A percentile compares a stretch with the other conserved stretches of the same genome.
These are phyloP conservation scores for Nettapus auritus DNA, from an alignment of 2,113 vertebrate species.

Conservation along the genomic window DNA sequence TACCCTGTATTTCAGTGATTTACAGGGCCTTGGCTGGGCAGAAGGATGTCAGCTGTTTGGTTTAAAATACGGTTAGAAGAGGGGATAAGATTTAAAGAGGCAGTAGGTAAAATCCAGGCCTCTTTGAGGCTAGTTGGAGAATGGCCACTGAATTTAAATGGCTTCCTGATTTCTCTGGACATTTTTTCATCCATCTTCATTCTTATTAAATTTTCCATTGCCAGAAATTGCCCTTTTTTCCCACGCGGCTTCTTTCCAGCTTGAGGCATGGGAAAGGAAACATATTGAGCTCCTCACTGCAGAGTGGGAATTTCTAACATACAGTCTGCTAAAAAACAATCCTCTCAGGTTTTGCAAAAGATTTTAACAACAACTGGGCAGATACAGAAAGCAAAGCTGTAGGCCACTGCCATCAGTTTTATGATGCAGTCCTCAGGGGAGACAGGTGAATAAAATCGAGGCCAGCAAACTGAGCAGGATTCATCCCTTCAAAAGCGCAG, in stretches of 20 bases:
- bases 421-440: background rate
- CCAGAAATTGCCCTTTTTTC: background rate
- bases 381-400: background rate
- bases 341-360: background rate
- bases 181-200: conserved; percentile 1
- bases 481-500: background rate
- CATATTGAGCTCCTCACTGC: background rate
- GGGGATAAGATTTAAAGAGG: conserved; percentile 53
- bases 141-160: background rate
- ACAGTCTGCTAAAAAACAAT: background rate
- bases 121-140: background rate
- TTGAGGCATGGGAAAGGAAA: background rate
- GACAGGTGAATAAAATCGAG: background rate
- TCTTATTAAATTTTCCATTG: conserved; percentile 20
- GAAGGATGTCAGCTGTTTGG: conserved; percentile 53
- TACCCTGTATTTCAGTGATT: conserved; percentile 47
- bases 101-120: conserved; percentile 10
- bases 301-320: background rate
- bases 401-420: background rate
- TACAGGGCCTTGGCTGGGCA: conserved; percentile 50
- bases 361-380: background rate
- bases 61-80: conserved; percentile 31
- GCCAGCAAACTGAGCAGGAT: background rate
- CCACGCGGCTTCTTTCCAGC: background rate
- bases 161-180: background rate